Percentiles rank a stretch among this genome's conserved stretches.
These are phyloP conservation scores for Trachelipus rathkii DNA, from an alignment of 1,140 invertebrate genomes.

Conservation along the genomic window DNA sequence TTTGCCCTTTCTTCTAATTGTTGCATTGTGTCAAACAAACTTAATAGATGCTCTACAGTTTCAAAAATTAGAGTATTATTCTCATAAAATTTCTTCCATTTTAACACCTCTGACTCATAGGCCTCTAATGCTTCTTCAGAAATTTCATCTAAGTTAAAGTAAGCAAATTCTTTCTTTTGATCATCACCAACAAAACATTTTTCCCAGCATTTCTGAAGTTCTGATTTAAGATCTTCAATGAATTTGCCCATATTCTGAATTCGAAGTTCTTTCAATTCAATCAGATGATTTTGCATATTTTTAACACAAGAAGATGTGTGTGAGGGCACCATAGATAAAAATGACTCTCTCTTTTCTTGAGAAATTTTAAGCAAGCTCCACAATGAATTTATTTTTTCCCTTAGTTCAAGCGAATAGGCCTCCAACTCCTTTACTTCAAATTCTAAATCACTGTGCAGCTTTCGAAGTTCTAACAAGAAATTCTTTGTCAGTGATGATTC, in stretches of 20 bases:
- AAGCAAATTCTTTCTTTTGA: neutral
- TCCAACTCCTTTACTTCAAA: neutral
- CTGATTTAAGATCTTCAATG: neutral
- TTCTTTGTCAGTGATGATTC: neutral
- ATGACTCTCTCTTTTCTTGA: neutral
- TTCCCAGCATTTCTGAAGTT: neutral
- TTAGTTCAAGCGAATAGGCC: neutral
- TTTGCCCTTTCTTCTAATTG: conserved; percentile 65
- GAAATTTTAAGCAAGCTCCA: neutral
- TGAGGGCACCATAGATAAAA: neutral
- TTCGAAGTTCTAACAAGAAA: neutral
- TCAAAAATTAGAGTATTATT: conserved; percentile 55
- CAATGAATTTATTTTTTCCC: neutral
- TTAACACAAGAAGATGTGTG: neutral
- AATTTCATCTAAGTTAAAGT: conserved; percentile 54
- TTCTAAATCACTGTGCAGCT: neutral
- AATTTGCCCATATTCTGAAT: neutral
- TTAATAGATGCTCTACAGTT: conserved; percentile 18
- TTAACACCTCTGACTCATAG: conserved; percentile 68
- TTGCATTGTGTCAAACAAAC: conserved; percentile 63
- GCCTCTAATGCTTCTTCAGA: conserved; percentile 68
- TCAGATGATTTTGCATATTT: neutral
- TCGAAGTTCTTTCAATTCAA: neutral
- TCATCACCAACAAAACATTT: neutral
- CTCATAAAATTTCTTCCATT: conserved; percentile 63